Evolutionary conservation across 2,888 invertebrate species (phyloP).

Genomic region (Abrostola triplasia): DNA sequence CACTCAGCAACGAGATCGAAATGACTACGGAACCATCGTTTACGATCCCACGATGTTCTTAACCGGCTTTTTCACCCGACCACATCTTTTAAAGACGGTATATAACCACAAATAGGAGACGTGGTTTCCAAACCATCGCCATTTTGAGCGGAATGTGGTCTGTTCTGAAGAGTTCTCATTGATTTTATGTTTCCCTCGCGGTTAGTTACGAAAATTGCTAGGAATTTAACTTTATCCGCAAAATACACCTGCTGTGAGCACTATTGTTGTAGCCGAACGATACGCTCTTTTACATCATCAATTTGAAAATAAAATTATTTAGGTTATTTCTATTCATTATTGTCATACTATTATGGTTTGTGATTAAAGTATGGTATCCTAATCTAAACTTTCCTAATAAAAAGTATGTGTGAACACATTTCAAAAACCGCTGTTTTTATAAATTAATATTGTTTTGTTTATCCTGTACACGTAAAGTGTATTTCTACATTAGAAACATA

Average conservation of each 20-base stretch:
- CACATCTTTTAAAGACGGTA: conserved; percentile 72
- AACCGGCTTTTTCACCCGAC: conserved; percentile 59
- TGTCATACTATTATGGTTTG: too few relatives aligned
- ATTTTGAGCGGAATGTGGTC: conserved; percentile 39
- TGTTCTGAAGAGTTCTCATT: conserved; percentile 17
- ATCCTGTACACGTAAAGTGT: too few relatives aligned
- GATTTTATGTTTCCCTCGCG: conserved; percentile 18
- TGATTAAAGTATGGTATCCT: too few relatives aligned
- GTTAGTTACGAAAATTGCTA: conserved; percentile 9
- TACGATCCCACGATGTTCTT: not conserved
- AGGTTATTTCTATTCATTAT: too few relatives aligned
- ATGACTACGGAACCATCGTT: conserved; percentile 13
- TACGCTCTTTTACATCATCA: too few relatives aligned
- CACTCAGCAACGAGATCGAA: not conserved
- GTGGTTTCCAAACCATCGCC: conserved; percentile 74
- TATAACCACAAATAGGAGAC: conserved; percentile 81
- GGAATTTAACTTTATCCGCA: conserved; percentile 6
- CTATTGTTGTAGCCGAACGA: not conserved
- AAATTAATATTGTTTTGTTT: too few relatives aligned
- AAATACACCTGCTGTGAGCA: not conserved
- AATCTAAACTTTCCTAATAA: too few relatives aligned
- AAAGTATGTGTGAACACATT: too few relatives aligned
- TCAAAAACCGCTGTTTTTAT: too few relatives aligned
- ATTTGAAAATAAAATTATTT: too few relatives aligned
- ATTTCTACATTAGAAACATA: too few relatives aligned